phyloP scores from a whole-genome alignment of 2,113 vertebrate species.

The Butorides virescens region DNA sequence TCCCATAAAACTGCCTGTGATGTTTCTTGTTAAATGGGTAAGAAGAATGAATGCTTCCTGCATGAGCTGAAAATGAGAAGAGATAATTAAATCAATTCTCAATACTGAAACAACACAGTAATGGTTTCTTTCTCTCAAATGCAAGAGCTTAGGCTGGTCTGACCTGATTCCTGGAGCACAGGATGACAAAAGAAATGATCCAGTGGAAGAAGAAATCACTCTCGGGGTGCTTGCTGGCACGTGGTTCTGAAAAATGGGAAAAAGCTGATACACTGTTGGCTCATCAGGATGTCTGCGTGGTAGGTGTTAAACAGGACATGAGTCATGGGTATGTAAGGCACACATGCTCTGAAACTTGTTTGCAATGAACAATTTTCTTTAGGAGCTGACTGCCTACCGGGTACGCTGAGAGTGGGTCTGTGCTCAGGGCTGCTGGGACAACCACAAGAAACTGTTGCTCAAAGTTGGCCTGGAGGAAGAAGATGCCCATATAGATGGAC shows the following conservation, averaged over 20 bases:
- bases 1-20: neutral
- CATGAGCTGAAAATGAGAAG: conserved; percentile 9
- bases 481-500: neutral
- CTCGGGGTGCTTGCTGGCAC: neutral
- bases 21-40: neutral
- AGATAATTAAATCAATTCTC: conserved; percentile 1
- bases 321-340: neutral
- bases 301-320: neutral
- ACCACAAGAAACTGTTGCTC: neutral
- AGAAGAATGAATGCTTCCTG: conserved; percentile 13
- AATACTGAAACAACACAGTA: neutral
- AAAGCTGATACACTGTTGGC: neutral
- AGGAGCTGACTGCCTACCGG: neutral
- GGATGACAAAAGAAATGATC: neutral
- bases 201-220: neutral
- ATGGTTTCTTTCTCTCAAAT: neutral
- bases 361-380: neutral
- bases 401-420: neutral
- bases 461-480: neutral
- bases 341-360: neutral
- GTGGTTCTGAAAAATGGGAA: neutral
- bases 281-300: neutral
- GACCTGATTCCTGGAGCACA: neutral
- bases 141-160: neutral
- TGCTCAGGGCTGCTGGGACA: neutral